These are phyloP conservation scores for Tachycineta bicolor DNA, from an alignment of 2,113 vertebrate species.

Conservation along the genomic window DNA sequence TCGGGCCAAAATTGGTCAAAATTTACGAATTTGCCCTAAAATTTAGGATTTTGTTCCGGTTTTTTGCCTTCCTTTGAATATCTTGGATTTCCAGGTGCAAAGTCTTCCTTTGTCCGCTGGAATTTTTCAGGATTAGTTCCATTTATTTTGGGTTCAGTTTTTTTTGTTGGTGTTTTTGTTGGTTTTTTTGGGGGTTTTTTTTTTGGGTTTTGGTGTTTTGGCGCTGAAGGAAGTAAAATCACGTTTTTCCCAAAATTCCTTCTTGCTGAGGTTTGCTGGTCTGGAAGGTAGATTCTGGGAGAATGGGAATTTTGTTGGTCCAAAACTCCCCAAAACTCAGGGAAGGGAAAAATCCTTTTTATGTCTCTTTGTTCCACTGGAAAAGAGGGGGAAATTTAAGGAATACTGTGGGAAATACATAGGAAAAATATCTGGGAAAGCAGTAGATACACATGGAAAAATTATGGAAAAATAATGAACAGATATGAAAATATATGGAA, in stretches of 20 bases:
- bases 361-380: background rate
- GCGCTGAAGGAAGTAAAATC: background rate
- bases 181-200: background rate
- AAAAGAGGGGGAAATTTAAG: background rate
- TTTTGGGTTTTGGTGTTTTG: rapidly evolving
- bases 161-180: no score
- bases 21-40: rapidly evolving
- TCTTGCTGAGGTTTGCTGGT: background rate
- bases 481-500: background rate
- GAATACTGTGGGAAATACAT: rapidly evolving
- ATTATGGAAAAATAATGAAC: no score
- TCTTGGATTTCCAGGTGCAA: background rate
- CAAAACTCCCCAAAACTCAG: background rate
- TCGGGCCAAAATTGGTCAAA: background rate
- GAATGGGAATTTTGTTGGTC: background rate
- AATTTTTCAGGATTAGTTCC: background rate
- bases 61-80: background rate
- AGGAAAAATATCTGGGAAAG: background rate
- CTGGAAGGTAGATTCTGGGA: background rate
- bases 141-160: no score
- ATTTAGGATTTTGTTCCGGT: rapidly evolving
- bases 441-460: no score
- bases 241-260: background rate
- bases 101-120: rapidly evolving
- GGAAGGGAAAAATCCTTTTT: background rate